These are phyloP conservation scores for Catocala fraxini DNA, from an alignment of 2,888 invertebrate genomes.

Conservation along the genomic window DNA sequence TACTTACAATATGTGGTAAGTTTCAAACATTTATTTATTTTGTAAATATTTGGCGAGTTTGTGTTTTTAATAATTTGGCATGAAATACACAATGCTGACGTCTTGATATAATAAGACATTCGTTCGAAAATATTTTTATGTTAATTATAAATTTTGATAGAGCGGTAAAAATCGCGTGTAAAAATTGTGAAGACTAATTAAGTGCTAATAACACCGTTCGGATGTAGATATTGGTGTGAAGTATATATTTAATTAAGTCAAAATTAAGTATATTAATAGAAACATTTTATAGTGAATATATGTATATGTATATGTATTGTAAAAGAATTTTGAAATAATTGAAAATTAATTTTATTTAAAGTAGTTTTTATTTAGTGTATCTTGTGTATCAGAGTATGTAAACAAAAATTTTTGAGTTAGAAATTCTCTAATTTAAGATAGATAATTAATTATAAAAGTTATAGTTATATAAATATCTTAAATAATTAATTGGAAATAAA, in stretches of 20 bases:
- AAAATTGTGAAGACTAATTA: too few species aligned
- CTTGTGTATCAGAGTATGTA: constrained; percentile 92
- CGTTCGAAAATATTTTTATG: too few species aligned
- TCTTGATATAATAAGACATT: too few species aligned
- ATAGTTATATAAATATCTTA: constrained; percentile 88
- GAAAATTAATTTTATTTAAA: constrained; percentile 79
- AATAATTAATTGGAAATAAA: constrained; percentile 89
- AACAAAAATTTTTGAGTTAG: constrained; percentile 72
- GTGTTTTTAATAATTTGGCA: neutral
- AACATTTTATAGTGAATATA: constrained; percentile 87
- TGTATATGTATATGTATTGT: constrained; percentile 89
- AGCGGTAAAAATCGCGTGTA: too few species aligned
- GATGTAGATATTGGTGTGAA: too few species aligned
- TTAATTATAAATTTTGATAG: too few species aligned
- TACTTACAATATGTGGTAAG: constrained; percentile 64
- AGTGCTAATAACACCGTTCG: too few species aligned
- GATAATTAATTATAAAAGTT: constrained; percentile 87
- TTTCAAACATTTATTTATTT: constrained; percentile 6
- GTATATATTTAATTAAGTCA: too few species aligned
- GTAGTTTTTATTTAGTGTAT: constrained; percentile 89
- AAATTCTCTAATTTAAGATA: constrained; percentile 89
- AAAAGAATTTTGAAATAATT: constrained; percentile 84
- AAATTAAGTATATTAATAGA: constrained; percentile 83
- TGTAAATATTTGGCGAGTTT: neutral
- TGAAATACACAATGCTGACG: too few species aligned